phyloP scores from a whole-genome alignment of 1,140 invertebrate genomes.

The Trissolcus basalis region DNA sequence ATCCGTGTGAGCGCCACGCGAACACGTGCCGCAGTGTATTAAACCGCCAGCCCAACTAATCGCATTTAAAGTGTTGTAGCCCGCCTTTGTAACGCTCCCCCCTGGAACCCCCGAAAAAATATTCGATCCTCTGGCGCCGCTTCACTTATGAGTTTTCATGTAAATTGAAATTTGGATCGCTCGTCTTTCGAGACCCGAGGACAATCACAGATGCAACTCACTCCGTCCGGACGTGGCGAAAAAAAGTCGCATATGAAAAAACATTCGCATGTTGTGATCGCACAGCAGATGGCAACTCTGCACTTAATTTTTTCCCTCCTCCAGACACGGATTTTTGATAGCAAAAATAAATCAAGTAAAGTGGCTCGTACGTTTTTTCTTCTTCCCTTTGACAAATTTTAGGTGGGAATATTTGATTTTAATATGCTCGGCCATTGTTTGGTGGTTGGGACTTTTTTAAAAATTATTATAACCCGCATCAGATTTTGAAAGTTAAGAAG shows the following conservation, averaged over 20 bases:
- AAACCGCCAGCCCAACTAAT: conserved; percentile 64
- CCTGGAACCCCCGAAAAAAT: conserved; percentile 57
- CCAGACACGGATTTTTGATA: too few species aligned
- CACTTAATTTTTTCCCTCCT: too few species aligned
- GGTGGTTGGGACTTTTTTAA: too few species aligned
- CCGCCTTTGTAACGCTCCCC: conserved; percentile 38
- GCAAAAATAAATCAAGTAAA: too few species aligned
- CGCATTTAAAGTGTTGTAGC: conserved; percentile 68
- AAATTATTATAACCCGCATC: conserved; percentile 15
- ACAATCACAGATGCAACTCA: conserved; percentile 16
- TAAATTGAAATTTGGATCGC: conserved; percentile 9
- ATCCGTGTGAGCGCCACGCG: conserved; percentile 71
- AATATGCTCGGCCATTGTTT: too few species aligned
- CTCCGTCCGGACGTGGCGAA: conserved; percentile 7
- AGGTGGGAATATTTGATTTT: background rate
- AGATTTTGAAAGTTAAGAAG: conserved; percentile 44
- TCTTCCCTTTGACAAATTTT: background rate
- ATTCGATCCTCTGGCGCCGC: too few species aligned
- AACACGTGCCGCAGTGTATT: conserved; percentile 70
- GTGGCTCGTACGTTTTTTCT: too few species aligned
- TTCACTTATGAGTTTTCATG: background rate
- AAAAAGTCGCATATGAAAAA: conserved; percentile 58
- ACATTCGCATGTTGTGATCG: conserved; percentile 51
- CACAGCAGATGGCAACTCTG: conserved; percentile 57
- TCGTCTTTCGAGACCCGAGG: background rate